Evolutionary conservation across 1,140 invertebrate species (phyloP), one percentile per base, ranked within the genome.

Genomic region (Mycetomoellerius zeteki): DNA sequence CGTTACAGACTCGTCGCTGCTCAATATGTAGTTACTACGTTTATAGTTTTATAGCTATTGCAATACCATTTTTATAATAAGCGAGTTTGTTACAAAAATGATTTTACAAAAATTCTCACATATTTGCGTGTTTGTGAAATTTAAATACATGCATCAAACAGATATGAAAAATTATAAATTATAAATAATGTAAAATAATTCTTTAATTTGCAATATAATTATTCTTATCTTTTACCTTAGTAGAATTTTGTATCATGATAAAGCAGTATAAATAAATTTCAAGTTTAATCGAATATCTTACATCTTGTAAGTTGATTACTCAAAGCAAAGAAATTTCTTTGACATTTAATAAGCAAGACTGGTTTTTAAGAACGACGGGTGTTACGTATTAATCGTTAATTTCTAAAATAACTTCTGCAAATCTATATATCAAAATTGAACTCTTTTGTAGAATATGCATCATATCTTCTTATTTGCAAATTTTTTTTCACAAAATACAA

Each of bases 11-110:
- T 27, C 21, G 12, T 33, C 4, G 14, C 14, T 43, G 12, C 3
- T 0, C 37, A 43, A n/a, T 14, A 8, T 73, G 21, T 19, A 58
- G 30, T 82, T 72, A 30, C 54, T 19, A 27, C 14, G 37, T n/a
- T n/a, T n/a, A n/a, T n/a, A n/a, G 3, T 73, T 21, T 58, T 33
- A 4, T 5, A 21, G 2, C 2, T 27, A 65, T 21, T 50, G 50
- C 33, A 16, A 43, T n/a, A 27, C 12, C 14, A 43, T 80, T 76
- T 86, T 84, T 12, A 90, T 90, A 88, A 87, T 64, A 72, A 92
- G 84, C 78, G 71, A 86, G 86, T 77, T 67, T 67, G 62, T 80
- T n/a, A 62, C 3, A 54, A 62, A 6, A 54, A 56, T 54, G 21
- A 14, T 12, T 24, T 56, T 54, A 16, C n/a, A 52, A 12, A 8